Evolutionary conservation across 2,113 vertebrate species (phyloP), one percentile per base, ranked within the genome.

Genomic region (Hiodon tergisus): DNA sequence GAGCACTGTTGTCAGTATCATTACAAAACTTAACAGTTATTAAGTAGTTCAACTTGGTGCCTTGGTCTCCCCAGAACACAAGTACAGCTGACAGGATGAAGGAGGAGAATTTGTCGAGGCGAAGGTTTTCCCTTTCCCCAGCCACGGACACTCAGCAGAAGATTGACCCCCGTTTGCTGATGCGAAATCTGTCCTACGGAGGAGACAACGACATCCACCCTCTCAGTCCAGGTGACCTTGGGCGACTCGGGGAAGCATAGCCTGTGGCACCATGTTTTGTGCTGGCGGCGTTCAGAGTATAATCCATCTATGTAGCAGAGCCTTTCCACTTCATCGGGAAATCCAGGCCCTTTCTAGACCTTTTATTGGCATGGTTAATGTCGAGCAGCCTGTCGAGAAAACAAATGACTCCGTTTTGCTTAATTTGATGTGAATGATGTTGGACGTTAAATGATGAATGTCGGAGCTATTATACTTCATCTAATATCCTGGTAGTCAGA

Each of bases 91-190:
- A 86, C 89, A 87, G 88, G 87, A 98, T 99, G 96, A 99, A 97
- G 92, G 96, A 99, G 85, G 96, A 97, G 88, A 95, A 93, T 86
- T 89, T 96, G 73, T 93, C 94, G 68, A 90, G 94, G 14, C 93
- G 96, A 76, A 93, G 94, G 87, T 93, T 96, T 84, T 98, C 96
- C 3, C 90, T 98, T 80, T 94, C 94, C 78, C 94, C 94, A 0
- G 93, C 90, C 2, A 85, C 93, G 0, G 92, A 92, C 67, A 93
- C 94, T 10, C 94, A 94, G 2, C 96, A 94, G 81, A 96, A 95
- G 81, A 90, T 92, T 0, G 95, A 97, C 80, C 91, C 94, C 71
- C 93, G 86, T 74, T 86, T 91, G 71, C 86, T 95, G 63, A 91
- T 90, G 0, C 88, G 95, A 54, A 94, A 94, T 82, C 86, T 97